Base-by-base conservation (phyloP, 2,113 vertebrate species). In the Rhinolophus sinicus region DNA sequence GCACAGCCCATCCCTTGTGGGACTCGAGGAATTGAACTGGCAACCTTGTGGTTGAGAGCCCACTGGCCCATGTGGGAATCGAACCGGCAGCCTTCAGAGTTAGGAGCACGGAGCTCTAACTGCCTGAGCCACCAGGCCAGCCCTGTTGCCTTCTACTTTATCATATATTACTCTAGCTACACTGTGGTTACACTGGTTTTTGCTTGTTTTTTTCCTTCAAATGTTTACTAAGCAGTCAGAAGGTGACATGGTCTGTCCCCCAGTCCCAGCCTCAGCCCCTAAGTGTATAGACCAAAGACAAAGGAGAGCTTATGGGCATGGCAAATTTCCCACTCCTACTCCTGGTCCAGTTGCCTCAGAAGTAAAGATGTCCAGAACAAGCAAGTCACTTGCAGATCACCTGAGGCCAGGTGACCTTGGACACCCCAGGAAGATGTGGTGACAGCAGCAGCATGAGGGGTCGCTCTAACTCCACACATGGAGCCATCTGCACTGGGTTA, bases 321-420 rank as follows among this genome's bases (percentile, higher is more conserved):
- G n/a, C 52, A 4, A 4, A 22, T 6, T 26, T n/a, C 52, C n/a
- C 54, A 14, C n/a, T 14, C 54, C 77, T 58, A 35, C 9, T 22
- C n/a, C 54, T 18, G 54, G 54, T 38, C n/a, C 77, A 22, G 77
- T 24, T 58, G 50, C 77, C 77, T 18, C 54, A 6, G 54, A 16
- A 16, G n/a, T 28, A 6, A 14, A 13, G 12, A 38, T 33, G 13
- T 30, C 52, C 77, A 9, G n/a, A 15, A 24, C n/a, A 21, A 38
- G 14, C 12, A 3, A 58, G 54, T 38, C 22, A 26, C 22, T 21
- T 1, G 0, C 54, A 6, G 35, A 24, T 9, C 2, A 10, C 14
- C 54, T 4, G 8, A 28, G 77, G 54, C 52, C n/a, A 5, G 77
- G 19, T 2, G 54, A 52, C 54, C 77, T 24, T 1, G 11, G 50